Conservation (phyloP, 1,140 invertebrate species). For the Phenacoccus solenopsis region DNA sequence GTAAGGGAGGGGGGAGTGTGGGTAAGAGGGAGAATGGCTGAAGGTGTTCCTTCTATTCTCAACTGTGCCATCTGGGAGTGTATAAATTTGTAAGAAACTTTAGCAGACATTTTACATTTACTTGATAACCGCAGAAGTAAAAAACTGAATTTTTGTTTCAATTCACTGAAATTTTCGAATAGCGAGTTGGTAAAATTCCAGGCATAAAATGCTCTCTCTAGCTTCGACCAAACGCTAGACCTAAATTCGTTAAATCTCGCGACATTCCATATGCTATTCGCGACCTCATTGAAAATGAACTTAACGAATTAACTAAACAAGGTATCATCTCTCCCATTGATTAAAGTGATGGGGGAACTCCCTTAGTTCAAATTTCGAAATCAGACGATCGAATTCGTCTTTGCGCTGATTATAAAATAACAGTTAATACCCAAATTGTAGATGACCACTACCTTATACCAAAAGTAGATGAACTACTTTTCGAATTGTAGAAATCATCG, state of each 20-base stretch:
- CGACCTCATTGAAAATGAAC: constrained; percentile 27
- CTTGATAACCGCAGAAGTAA: too few species aligned
- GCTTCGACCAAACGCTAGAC: constrained; percentile 13
- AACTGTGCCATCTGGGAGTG: too few species aligned
- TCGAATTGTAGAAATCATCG: constrained; percentile 21
- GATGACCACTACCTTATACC: constrained; percentile 16
- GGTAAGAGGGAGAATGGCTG: too few species aligned
- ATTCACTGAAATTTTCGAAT: background rate
- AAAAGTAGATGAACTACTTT: constrained; percentile 21
- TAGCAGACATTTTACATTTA: too few species aligned
- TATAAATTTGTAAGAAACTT: too few species aligned
- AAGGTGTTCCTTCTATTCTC: too few species aligned
- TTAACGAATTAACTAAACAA: constrained; percentile 17
- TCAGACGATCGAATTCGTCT: constrained; percentile 31
- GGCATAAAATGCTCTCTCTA: background rate
- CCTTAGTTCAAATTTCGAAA: constrained; percentile 34
- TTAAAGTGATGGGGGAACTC: constrained; percentile 34
- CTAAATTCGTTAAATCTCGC: constrained; percentile 32
- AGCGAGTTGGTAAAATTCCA: background rate
- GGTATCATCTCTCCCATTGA: constrained; percentile 27
- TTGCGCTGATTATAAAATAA: constrained; percentile 33
- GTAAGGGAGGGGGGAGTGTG: too few species aligned
- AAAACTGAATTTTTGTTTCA: too few species aligned
- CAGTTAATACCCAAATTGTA: constrained; percentile 24
- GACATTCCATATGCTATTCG: constrained; percentile 33